Conservation (phyloP, 2,888 invertebrate species). For the Crepidodera aurea region DNA sequence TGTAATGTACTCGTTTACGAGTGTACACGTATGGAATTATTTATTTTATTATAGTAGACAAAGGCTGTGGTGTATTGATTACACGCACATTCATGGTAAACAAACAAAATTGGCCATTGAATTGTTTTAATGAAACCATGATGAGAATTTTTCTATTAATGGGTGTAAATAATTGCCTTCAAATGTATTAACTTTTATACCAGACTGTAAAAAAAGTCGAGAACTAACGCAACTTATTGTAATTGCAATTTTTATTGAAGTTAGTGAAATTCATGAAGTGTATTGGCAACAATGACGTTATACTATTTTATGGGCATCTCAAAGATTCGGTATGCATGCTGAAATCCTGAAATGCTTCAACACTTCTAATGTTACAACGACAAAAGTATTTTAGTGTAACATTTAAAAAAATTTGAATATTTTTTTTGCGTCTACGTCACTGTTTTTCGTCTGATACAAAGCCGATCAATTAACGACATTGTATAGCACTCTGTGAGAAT, state of each 20-base stretch:
- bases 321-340: too few species aligned
- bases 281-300: too few species aligned
- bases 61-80: constrained; percentile 10
- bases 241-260: too few species aligned
- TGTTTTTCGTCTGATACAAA: constrained; percentile 27
- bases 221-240: too few species aligned
- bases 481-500: constrained; percentile 44
- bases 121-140: constrained; percentile 1
- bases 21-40: constrained; percentile 31
- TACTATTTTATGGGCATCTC: too few species aligned
- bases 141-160: constrained; percentile 11
- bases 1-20: constrained; percentile 33
- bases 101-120: constrained; percentile 10
- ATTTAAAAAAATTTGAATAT: too few species aligned
- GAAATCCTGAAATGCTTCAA: too few species aligned
- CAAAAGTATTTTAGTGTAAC: too few species aligned
- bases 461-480: constrained; percentile 35
- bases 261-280: too few species aligned
- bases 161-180: not conserved
- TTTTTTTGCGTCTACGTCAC: too few species aligned
- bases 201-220: not conserved
- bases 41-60: constrained; percentile 27
- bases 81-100: constrained; percentile 7
- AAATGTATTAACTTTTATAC: not conserved
- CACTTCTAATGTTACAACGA: too few species aligned